Percentiles rank a stretch among this genome's conserved stretches.
phyloP scores from a whole-genome alignment of 1,140 invertebrate species.

The Penaeus chinensis region DNA sequence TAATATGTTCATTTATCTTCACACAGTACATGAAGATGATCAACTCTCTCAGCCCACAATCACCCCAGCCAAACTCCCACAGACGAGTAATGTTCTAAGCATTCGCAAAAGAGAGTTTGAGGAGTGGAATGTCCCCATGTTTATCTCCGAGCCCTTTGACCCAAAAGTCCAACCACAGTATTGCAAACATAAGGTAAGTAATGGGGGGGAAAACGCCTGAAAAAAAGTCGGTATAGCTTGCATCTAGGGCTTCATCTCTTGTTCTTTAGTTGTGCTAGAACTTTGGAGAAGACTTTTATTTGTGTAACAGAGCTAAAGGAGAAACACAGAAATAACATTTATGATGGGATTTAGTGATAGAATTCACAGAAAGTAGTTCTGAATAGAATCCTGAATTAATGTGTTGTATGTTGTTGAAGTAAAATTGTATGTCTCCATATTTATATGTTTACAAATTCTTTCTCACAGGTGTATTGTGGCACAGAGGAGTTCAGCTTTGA shows the following conservation, averaged over 20 bases:
- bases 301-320: no score
- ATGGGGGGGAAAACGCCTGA: background rate
- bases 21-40: no score
- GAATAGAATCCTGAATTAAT: background rate
- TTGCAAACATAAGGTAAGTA: slow-evolving; percentile 69
- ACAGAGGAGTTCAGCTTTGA: slow-evolving; percentile 72
- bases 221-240: background rate
- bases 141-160: slow-evolving; percentile 66
- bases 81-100: slow-evolving; percentile 41
- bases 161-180: slow-evolving; percentile 69
- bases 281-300: no score
- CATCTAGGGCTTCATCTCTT: background rate
- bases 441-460: slow-evolving; percentile 16
- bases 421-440: background rate
- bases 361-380: background rate
- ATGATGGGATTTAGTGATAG: background rate
- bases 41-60: background rate
- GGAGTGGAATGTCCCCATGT: slow-evolving; percentile 46
- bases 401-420: background rate
- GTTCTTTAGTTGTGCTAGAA: no score
- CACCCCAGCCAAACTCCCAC: slow-evolving; percentile 30
- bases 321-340: background rate
- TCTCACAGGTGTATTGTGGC: slow-evolving; percentile 68
- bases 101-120: slow-evolving; percentile 30
- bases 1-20: no score